phyloP scores from a whole-genome alignment of 2,888 invertebrate species.

The Helobdella robusta region DNA sequence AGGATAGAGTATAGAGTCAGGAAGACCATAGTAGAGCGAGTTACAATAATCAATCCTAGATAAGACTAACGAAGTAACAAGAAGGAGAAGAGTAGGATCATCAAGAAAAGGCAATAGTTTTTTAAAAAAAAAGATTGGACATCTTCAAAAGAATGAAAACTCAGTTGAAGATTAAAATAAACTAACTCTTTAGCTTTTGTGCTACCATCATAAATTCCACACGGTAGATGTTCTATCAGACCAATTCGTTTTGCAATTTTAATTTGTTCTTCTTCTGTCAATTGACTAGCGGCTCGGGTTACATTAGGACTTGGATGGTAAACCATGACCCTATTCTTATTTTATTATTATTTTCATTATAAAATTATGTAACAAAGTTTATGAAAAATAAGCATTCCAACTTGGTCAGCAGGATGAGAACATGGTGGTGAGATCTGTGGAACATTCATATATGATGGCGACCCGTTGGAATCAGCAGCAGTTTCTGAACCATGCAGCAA shows the following conservation, averaged over 20 bases:
- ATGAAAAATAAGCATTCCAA: neutral
- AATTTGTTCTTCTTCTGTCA: constrained; percentile 71
- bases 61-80: no score
- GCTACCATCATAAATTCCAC: constrained; percentile 69
- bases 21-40: no score
- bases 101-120: no score
- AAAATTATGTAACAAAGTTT: neutral
- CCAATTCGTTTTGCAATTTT: constrained; percentile 78
- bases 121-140: no score
- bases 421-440: constrained; percentile 10
- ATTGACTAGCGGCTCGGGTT: constrained; percentile 51
- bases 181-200: constrained; percentile 67
- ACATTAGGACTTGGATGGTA: constrained; percentile 48
- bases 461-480: constrained; percentile 39
- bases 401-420: neutral
- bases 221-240: constrained; percentile 75
- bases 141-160: no score
- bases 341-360: neutral
- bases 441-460: constrained; percentile 29
- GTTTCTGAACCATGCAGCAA: constrained; percentile 47
- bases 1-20: no score
- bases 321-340: constrained; percentile 30
- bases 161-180: no score
- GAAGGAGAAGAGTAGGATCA: no score
- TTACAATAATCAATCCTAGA: no score